Evolutionary conservation across 2,888 invertebrate species (phyloP).

Genomic region (Hyposoter didymator): DNA sequence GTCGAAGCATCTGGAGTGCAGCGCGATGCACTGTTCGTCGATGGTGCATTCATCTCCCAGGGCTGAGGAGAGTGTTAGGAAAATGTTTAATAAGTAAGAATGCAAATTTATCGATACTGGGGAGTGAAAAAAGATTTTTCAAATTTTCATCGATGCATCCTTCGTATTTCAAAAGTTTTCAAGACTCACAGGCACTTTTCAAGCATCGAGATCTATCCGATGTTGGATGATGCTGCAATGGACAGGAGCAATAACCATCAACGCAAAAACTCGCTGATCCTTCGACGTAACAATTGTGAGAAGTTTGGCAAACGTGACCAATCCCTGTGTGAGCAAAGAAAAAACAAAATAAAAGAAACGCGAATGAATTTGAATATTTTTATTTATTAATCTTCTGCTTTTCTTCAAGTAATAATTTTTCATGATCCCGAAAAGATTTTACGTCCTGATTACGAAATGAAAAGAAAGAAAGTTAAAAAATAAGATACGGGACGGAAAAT

Average conservation of each 20-base stretch:
- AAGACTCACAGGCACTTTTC: conserved; percentile 76
- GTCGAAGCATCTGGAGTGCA: conserved; percentile 78
- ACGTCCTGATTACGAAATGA: not conserved
- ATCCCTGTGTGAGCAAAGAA: conserved; percentile 74
- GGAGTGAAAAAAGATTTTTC: not conserved
- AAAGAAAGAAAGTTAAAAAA: not conserved
- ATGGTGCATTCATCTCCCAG: conserved; percentile 77
- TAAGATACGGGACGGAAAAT: not conserved
- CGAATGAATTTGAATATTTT: not conserved
- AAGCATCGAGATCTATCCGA: conserved; percentile 78
- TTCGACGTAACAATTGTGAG: conserved; percentile 81
- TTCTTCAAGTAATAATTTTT: not conserved
- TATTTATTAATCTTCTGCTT: not conserved
- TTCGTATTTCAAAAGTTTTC: not conserved
- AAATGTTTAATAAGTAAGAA: not conserved
- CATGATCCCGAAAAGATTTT: not conserved
- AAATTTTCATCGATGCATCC: not conserved
- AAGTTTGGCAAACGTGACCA: conserved; percentile 79
- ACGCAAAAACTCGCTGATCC: conserved; percentile 78
- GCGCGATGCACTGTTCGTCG: conserved; percentile 81
- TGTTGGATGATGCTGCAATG: conserved; percentile 79
- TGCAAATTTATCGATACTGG: not conserved
- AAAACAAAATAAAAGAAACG: not conserved
- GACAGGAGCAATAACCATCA: conserved; percentile 80
- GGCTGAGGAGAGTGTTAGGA: not conserved